Evolutionary conservation across 2,888 invertebrate species (phyloP).

Genomic region (Thera britannica): DNA sequence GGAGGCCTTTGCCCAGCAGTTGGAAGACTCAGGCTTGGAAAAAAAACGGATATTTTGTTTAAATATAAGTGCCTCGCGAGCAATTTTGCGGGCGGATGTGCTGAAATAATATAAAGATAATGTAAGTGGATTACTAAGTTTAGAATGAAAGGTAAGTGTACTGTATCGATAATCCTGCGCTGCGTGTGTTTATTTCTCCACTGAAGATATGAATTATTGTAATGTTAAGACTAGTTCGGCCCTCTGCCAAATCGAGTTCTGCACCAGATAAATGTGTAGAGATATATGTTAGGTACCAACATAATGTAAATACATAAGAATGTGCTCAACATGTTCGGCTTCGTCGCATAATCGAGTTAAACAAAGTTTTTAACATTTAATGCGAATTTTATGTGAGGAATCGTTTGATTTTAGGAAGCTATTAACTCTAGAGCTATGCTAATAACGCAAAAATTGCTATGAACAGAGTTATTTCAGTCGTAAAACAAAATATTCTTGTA

Average conservation of each 20-base stretch:
- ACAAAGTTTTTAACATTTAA: conserved; percentile 53
- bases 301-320: conserved; percentile 59
- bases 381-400: conserved; percentile 46
- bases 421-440: conserved; percentile 48
- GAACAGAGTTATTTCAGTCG: conserved; percentile 36
- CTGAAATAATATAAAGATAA: neutral
- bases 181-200: conserved; percentile 52
- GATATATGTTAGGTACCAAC: conserved; percentile 24
- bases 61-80: neutral
- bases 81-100: neutral
- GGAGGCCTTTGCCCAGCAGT: too few relatives aligned
- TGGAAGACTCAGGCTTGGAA: too few relatives aligned
- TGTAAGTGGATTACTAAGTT: conserved; percentile 1
- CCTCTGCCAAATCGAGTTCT: conserved; percentile 67
- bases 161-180: conserved; percentile 17
- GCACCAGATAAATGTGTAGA: conserved; percentile 53
- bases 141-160: conserved; percentile 30
- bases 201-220: conserved; percentile 64
- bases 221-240: conserved; percentile 63
- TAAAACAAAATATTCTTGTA: conserved; percentile 30
- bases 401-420: conserved; percentile 48
- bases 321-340: conserved; percentile 58
- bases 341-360: conserved; percentile 49
- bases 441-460: conserved; percentile 44
- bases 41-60: too few relatives aligned